These are phyloP conservation scores for Leptogaster cylindrica DNA, from an alignment of 2,888 invertebrate genomes.

Conservation along the genomic window DNA sequence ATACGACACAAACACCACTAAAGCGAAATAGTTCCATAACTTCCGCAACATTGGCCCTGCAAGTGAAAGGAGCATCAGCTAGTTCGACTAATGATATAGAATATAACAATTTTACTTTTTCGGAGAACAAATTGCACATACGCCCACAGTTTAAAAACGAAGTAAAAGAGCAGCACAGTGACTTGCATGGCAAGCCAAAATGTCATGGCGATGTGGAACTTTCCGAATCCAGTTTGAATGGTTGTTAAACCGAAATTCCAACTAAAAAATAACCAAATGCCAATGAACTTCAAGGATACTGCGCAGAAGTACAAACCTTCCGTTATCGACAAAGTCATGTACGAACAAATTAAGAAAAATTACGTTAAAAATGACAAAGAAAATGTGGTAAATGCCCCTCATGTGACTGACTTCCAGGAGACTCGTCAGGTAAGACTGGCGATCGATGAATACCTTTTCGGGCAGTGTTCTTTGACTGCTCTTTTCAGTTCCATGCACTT, in stretches of 20 bases:
- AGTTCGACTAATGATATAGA: background rate
- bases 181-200: slow-evolving; percentile 66
- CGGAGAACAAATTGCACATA: slow-evolving; percentile 50
- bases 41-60: slow-evolving; percentile 51
- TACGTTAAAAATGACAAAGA: slow-evolving; percentile 76
- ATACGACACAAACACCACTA: slow-evolving; percentile 53
- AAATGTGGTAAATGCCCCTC: slow-evolving; percentile 83
- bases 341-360: slow-evolving; percentile 75
- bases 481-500: background rate
- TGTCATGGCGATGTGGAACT: slow-evolving; percentile 66
- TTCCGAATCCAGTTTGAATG: slow-evolving; percentile 67
- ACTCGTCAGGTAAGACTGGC: slow-evolving; percentile 82
- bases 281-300: background rate
- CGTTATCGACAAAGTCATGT: slow-evolving; percentile 75
- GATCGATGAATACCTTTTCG: slow-evolving; percentile 71
- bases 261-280: slow-evolving; percentile 56
- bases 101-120: slow-evolving; percentile 51
- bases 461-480: slow-evolving; percentile 57
- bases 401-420: slow-evolving; percentile 80
- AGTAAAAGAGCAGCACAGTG: slow-evolving; percentile 61
- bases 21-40: slow-evolving; percentile 56
- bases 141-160: slow-evolving; percentile 64
- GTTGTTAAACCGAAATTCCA: slow-evolving; percentile 67
- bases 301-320: slow-evolving; percentile 65
- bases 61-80: slow-evolving; percentile 37